A percentile compares a stretch with the other conserved stretches of the same genome.
phyloP scores from a whole-genome alignment of 2,113 vertebrate genomes.

The Leptosomus discolor region DNA sequence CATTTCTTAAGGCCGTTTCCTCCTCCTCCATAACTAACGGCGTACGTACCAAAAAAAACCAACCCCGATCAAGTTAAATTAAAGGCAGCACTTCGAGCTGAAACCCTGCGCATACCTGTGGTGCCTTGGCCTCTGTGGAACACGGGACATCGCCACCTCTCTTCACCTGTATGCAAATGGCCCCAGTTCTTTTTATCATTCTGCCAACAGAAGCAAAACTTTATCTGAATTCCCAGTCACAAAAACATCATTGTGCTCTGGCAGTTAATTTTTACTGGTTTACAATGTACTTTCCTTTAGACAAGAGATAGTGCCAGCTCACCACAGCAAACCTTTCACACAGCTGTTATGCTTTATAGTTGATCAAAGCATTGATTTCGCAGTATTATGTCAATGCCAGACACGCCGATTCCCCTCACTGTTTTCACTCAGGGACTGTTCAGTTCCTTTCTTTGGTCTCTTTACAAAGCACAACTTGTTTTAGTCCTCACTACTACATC shows the following conservation, averaged over 20 bases:
- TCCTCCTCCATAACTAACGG: neutral
- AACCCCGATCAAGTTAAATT: neutral
- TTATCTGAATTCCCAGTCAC: conserved; percentile 60
- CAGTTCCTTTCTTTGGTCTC: neutral
- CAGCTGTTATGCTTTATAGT: conserved; percentile 44
- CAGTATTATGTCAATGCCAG: conserved; percentile 32
- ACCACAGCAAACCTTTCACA: conserved; percentile 44
- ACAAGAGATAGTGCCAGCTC: conserved; percentile 57
- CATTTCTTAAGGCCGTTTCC: neutral
- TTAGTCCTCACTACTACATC: neutral
- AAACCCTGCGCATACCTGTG: conserved; percentile 47
- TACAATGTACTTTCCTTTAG: conserved; percentile 49
- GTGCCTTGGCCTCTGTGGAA: neutral
- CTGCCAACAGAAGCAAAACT: conserved; percentile 58
- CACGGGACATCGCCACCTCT: neutral
- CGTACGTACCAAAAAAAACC: neutral
- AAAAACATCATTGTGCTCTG: conserved; percentile 71
- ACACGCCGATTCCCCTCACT: neutral
- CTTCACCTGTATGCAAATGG: conserved; percentile 79
- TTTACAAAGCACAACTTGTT: conserved; percentile 37
- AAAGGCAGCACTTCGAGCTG: neutral
- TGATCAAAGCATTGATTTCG: conserved; percentile 46
- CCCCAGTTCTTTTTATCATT: conserved; percentile 42
- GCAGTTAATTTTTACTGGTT: conserved; percentile 78
- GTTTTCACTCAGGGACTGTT: neutral